These are phyloP conservation scores for Etia nguti DNA, from an alignment of 2,113 vertebrate genomes.

Conservation along the genomic window DNA sequence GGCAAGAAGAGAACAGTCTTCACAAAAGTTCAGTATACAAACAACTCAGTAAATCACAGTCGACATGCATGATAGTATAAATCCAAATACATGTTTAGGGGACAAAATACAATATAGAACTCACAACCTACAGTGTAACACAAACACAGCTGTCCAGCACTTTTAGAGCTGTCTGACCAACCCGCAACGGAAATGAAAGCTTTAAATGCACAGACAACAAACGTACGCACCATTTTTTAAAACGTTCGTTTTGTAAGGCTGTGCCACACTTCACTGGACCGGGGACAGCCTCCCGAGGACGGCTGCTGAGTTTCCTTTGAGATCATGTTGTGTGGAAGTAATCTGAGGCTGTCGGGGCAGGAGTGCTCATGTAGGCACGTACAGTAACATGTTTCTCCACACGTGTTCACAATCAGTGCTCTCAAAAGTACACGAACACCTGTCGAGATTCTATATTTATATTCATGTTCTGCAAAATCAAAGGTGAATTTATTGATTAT, in stretches of 20 bases:
- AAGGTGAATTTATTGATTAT: not conserved
- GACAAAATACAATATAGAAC: not conserved
- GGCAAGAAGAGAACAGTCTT: conserved; percentile 43
- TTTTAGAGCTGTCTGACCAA: not conserved
- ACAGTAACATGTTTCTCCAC: not conserved
- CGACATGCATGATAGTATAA: conserved; percentile 52
- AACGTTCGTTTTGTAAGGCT: not conserved
- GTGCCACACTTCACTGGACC: not conserved
- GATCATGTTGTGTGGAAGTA: not conserved
- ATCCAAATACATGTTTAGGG: conserved; percentile 31
- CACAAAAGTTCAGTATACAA: conserved; percentile 34
- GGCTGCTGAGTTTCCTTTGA: not conserved
- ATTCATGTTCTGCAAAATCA: conserved; percentile 1
- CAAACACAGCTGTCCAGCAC: not conserved
- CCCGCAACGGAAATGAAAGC: not conserved
- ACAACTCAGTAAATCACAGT: conserved; percentile 22
- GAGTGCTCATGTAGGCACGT: not conserved
- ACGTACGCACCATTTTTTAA: not conserved
- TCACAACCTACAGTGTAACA: not conserved
- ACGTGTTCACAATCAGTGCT: not conserved
- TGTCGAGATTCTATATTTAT: not conserved
- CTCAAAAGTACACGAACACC: not conserved
- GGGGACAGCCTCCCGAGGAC: not conserved
- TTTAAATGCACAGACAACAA: not conserved
- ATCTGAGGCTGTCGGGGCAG: not conserved